Conservation (phyloP, 2,113 vertebrate species). For the Sinocyclocheilus maitianheensis region DNA sequence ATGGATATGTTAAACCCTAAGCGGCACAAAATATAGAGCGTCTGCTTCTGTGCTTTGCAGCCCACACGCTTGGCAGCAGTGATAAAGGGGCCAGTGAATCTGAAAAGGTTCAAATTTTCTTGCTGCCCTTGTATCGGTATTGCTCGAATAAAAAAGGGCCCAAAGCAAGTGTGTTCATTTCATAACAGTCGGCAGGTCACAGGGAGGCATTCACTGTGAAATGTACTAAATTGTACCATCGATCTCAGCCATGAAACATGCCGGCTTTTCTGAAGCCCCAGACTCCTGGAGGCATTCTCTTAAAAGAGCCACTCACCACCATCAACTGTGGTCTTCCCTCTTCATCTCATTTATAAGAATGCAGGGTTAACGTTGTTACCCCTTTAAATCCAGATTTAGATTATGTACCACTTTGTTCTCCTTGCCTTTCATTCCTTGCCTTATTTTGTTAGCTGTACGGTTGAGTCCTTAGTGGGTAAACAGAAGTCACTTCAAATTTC, state of each 20-base stretch:
- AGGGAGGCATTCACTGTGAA: too few species aligned
- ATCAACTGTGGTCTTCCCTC: slow-evolving; percentile 32
- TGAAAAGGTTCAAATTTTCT: too few species aligned
- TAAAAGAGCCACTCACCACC: slow-evolving; percentile 43
- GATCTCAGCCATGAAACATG: slow-evolving; percentile 77
- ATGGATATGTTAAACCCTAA: too few species aligned
- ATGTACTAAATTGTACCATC: slow-evolving; percentile 53
- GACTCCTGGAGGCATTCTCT: slow-evolving; percentile 48
- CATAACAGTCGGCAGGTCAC: too few species aligned
- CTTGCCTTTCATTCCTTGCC: slow-evolving; percentile 15
- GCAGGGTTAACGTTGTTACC: slow-evolving; percentile 32
- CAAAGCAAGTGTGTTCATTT: too few species aligned
- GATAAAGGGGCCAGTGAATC: too few species aligned
- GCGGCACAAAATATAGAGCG: too few species aligned
- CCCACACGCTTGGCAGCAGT: too few species aligned
- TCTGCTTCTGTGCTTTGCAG: too few species aligned
- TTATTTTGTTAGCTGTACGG: slow-evolving; percentile 50
- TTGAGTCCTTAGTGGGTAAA: slow-evolving; percentile 60
- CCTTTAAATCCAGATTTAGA: slow-evolving; percentile 32
- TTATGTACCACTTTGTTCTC: slow-evolving; percentile 16
- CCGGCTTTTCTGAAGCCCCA: slow-evolving; percentile 53
- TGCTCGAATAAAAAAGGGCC: too few species aligned
- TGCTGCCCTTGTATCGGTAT: too few species aligned
- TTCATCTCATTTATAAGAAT: slow-evolving; percentile 35
- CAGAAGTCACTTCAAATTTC: slow-evolving; percentile 66